phyloP scores from a whole-genome alignment of 2,113 vertebrate species.

The Prietella phreatophila region DNA sequence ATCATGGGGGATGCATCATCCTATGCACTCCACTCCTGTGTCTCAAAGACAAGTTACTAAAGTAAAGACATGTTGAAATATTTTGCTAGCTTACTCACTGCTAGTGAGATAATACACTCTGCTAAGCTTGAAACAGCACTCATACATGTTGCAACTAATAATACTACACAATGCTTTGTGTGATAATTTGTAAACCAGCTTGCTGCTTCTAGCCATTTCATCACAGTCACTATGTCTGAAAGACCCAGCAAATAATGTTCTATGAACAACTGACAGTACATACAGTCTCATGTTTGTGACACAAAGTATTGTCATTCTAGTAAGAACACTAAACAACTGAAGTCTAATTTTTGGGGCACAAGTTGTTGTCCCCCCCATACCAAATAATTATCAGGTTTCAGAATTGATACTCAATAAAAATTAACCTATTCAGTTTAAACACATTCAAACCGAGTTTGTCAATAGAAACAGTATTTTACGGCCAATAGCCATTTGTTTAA shows the following conservation, averaged over 20 bases:
- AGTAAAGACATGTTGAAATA: background rate
- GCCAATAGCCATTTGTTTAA: background rate
- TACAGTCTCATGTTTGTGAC: background rate
- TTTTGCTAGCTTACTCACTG: background rate
- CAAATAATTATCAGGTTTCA: conserved; percentile 1
- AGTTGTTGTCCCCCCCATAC: background rate
- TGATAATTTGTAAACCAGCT: background rate
- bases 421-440: background rate
- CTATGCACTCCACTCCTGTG: background rate
- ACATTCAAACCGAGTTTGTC: background rate
- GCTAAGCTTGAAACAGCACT: background rate
- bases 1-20: background rate
- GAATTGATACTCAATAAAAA: background rate
- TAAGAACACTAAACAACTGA: background rate
- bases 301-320: background rate
- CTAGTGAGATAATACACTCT: background rate
- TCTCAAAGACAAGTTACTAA: background rate
- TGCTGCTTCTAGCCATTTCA: background rate
- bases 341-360: background rate
- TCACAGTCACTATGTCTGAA: background rate
- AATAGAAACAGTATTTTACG: background rate
- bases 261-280: no score
- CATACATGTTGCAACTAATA: background rate
- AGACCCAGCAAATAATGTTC: background rate
- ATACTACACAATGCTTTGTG: background rate